Percentiles rank a stretch among this genome's conserved stretches.
Conservation (phyloP, 2,888 invertebrate genomes). For the Galerucella nymphaeae region DNA sequence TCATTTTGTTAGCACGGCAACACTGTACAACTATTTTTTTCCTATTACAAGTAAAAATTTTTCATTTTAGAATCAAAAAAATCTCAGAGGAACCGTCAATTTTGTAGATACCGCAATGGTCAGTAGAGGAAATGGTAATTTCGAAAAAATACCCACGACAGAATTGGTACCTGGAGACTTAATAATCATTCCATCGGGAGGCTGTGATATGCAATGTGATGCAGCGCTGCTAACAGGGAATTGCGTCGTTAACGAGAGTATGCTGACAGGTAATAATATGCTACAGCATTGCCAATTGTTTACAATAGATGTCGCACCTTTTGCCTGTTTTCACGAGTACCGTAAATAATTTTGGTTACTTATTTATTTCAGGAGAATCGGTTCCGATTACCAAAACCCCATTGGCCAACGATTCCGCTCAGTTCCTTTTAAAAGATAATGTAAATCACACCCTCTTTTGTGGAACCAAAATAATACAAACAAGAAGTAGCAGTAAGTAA, state of each 20-base stretch:
- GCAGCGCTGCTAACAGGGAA: conserved; percentile 87
- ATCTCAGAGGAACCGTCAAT: conserved; percentile 88
- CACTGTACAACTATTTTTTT: not conserved
- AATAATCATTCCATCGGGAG: conserved; percentile 82
- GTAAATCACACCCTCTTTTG: conserved; percentile 88
- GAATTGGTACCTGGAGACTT: conserved; percentile 91
- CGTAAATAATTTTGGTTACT: too few species aligned
- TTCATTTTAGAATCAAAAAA: conserved; percentile 82
- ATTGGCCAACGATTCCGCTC: conserved; percentile 72
- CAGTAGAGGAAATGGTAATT: conserved; percentile 65
- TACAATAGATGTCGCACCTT: too few species aligned
- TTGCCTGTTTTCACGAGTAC: too few species aligned
- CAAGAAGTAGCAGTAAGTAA: conserved; percentile 69
- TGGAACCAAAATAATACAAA: conserved; percentile 91
- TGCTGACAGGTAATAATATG: conserved; percentile 83
- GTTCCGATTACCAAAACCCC: conserved; percentile 82
- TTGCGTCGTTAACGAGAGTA: conserved; percentile 94
- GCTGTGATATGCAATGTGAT: conserved; percentile 92
- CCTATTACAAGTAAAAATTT: not conserved
- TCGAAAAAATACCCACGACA: conserved; percentile 74
- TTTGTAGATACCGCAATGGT: conserved; percentile 76
- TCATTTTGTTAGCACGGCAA: too few species aligned
- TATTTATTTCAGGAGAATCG: conserved; percentile 53
- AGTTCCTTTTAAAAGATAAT: conserved; percentile 86
- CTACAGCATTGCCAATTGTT: not conserved